Base-by-base conservation (phyloP, 2,797 vertebrate species). In the Halcyon badia region DNA sequence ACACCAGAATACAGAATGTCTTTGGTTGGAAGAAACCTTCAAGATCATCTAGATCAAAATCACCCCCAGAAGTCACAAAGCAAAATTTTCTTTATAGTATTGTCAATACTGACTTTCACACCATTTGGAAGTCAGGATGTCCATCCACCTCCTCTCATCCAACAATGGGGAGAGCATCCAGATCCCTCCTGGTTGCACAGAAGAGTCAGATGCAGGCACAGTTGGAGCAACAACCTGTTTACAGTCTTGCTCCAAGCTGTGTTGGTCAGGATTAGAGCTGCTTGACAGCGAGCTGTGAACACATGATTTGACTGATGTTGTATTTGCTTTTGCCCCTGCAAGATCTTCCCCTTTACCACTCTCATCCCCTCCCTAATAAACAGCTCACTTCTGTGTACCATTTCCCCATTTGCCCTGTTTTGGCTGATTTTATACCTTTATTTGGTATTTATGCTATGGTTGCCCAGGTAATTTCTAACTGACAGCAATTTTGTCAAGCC, bases 401-500 rank as follows among this genome's bases (percentile, higher is more conserved):
- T 35, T 72, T 79, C n/a, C 21, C 14, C 10, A 48, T 26, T 9
- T 25, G 17, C 19, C 28, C 22, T 37, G 33, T 2, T 54, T 92
- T 87, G 80, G 15, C 28, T 81, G 65, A 20, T 37, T 91, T 95
- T 66, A 31, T 66, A 54, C 12, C 9, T 5, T 81, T 77, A 30
- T 48, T 83, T 75, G 28, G 3, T 73, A 39, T 66, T 82, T 58
- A 44, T 66, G 26, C 19, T 66, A 0, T 44, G 20, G 35, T 56
- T 90, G 41, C 17, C 46, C 54, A 35, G 41, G 48, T 39, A 79
- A 48, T 62, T 70, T 66, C 30, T 91, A 65, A 79, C 30, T 72
- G 62, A 87, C 83, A 93, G 56, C 0, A 16, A 58, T 90, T 90
- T 93, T 92, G 56, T 79, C 66, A 69, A 56, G 77, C 15, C 44